Percentiles rank a stretch among this genome's conserved stretches.
These are phyloP conservation scores for Loriculus beryllinus DNA, from an alignment of 2,797 vertebrate species.

Conservation along the genomic window DNA sequence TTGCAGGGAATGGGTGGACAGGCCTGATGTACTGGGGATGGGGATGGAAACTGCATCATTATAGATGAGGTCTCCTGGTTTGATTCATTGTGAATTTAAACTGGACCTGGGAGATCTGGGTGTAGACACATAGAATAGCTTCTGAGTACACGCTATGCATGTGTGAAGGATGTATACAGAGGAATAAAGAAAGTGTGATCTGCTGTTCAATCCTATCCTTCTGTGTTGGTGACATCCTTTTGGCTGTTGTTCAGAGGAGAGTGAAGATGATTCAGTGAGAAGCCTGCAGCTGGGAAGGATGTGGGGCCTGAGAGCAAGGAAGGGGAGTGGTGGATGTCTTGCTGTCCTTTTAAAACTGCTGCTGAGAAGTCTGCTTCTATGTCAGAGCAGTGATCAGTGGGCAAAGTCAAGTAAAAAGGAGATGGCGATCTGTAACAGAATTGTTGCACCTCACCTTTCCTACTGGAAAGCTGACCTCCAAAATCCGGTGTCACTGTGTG, in stretches of 20 bases:
- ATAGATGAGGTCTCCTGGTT: accelerated
- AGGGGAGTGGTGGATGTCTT: not conserved
- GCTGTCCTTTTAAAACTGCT: not conserved
- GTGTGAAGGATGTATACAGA: not conserved
- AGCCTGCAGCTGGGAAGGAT: not conserved
- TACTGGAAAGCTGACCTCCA: not conserved
- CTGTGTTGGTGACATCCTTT: not conserved
- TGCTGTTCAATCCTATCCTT: not conserved
- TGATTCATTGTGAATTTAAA: not conserved
- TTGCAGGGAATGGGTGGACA: not conserved
- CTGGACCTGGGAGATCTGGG: not conserved
- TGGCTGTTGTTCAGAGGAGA: not conserved
- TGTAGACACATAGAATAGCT: not conserved
- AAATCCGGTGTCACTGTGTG: not conserved
- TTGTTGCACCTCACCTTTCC: not conserved
- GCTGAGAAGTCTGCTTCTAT: not conserved
- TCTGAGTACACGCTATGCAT: accelerated
- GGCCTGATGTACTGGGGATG: not conserved
- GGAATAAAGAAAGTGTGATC: not conserved
- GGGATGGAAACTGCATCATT: not conserved
- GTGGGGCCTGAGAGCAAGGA: not conserved
- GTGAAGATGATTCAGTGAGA: not conserved
- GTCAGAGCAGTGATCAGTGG: not conserved
- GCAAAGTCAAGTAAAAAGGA: not conserved
- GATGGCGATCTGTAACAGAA: not conserved